These are phyloP conservation scores for Corythucha ciliata DNA, from an alignment of 2,888 invertebrate genomes.

Conservation along the genomic window DNA sequence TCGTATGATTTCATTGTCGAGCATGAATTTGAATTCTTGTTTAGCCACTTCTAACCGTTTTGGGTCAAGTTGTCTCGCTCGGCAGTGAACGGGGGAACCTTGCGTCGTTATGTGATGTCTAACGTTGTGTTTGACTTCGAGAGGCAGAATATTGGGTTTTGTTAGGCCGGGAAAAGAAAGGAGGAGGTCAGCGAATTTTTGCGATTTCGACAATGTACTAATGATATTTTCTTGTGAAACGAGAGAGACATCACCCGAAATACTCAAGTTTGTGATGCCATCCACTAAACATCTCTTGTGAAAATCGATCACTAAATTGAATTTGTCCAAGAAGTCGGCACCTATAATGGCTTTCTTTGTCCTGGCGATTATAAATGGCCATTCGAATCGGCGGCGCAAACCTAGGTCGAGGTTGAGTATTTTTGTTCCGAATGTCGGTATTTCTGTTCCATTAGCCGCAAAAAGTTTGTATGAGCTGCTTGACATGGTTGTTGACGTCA, in stretches of 20 bases:
- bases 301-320: slow-evolving; percentile 11
- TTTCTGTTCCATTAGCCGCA: slow-evolving; percentile 33
- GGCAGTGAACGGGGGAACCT: slow-evolving; percentile 36
- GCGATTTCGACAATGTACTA: slow-evolving; percentile 5
- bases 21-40: slow-evolving; percentile 36
- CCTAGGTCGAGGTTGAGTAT: slow-evolving; percentile 25
- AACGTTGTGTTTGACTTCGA: slow-evolving; percentile 21
- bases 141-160: neutral
- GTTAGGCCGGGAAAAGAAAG: neutral
- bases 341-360: slow-evolving; percentile 19
- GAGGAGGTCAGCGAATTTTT: slow-evolving; percentile 5
- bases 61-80: slow-evolving; percentile 36
- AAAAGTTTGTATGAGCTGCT: slow-evolving; percentile 25
- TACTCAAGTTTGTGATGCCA: slow-evolving; percentile 10
- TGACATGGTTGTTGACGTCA: neutral
- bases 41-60: slow-evolving; percentile 36
- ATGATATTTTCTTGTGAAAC: neutral
- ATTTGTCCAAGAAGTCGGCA: slow-evolving; percentile 31
- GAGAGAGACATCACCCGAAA: neutral
- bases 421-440: slow-evolving; percentile 28
- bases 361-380: slow-evolving; percentile 10
- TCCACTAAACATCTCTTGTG: slow-evolving; percentile 8
- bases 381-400: slow-evolving; percentile 26
- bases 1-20: slow-evolving; percentile 35
- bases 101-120: slow-evolving; percentile 33